Conservation (phyloP, 2,113 vertebrate genomes). For the Upupa epops region DNA sequence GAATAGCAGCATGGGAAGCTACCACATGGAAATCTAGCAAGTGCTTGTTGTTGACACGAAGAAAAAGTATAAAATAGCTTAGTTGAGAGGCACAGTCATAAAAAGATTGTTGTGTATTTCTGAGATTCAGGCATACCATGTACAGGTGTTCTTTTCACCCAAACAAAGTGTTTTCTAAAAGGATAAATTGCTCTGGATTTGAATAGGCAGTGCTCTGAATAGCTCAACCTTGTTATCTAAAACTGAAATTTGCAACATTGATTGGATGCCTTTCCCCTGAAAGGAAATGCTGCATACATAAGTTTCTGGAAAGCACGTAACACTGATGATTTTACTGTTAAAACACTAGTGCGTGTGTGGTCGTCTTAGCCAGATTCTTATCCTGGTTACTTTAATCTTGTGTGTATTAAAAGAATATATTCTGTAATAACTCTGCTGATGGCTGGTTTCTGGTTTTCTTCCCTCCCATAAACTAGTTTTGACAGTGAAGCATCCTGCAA, state of each 20-base stretch:
- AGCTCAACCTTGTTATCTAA: constrained; percentile 35
- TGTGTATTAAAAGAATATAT: background rate
- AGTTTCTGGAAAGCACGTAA: constrained; percentile 4
- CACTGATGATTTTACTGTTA: background rate
- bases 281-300: background rate
- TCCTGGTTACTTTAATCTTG: background rate
- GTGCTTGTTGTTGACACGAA: background rate
- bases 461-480: constrained; percentile 35
- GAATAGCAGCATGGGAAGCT: background rate
- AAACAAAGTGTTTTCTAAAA: constrained; percentile 19
- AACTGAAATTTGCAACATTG: constrained; percentile 19
- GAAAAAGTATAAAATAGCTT: constrained; percentile 19
- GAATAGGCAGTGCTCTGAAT: constrained; percentile 18
- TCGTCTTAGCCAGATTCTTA: background rate
- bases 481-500: constrained; percentile 66
- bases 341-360: background rate
- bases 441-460: background rate
- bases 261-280: constrained; percentile 14
- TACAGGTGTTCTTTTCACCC: too few relatives aligned
- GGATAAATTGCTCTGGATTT: constrained; percentile 38
- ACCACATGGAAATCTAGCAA: background rate
- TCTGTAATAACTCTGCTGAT: background rate
- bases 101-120: constrained; percentile 36
- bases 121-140: too few relatives aligned
- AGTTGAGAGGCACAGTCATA: background rate